Conservation (phyloP, 92 coral and sea anemone species). For the Diadumene lineata region DNA sequence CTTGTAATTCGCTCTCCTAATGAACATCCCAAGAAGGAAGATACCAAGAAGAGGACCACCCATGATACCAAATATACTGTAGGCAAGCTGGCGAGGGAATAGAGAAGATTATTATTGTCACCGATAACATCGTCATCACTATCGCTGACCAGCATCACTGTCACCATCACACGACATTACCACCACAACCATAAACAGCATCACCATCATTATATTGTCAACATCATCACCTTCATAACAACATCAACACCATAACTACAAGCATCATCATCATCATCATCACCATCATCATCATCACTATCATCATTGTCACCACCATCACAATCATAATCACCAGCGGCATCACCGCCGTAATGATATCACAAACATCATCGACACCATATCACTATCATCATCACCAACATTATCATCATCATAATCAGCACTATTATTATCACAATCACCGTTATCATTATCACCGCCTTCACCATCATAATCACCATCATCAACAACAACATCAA, state of each 20-base stretch:
- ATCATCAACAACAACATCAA: background rate
- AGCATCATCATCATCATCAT: background rate
- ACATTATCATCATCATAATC: background rate
- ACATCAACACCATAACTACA: too few species aligned
- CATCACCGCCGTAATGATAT: background rate
- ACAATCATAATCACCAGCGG: background rate
- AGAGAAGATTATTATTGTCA: too few species aligned
- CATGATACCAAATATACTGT: slow-evolving; percentile 87
- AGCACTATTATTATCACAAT: background rate
- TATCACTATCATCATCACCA: background rate
- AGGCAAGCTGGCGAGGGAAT: slow-evolving; percentile 88
- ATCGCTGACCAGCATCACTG: background rate
- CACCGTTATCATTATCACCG: background rate
- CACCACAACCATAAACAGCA: background rate
- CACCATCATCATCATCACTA: background rate
- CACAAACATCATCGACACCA: background rate
- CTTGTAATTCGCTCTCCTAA: slow-evolving; percentile 84
- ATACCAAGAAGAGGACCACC: slow-evolving; percentile 92
- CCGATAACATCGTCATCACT: background rate
- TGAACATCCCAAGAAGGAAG: slow-evolving; percentile 83
- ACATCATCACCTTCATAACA: background rate
- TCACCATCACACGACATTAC: background rate
- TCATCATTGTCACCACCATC: background rate
- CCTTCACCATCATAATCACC: background rate
- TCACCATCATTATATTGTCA: background rate